Evolutionary conservation across 37 sponge, comb jelly and placozoan genomes (phyloP).

Genomic region (Oscarella lobularis): DNA sequence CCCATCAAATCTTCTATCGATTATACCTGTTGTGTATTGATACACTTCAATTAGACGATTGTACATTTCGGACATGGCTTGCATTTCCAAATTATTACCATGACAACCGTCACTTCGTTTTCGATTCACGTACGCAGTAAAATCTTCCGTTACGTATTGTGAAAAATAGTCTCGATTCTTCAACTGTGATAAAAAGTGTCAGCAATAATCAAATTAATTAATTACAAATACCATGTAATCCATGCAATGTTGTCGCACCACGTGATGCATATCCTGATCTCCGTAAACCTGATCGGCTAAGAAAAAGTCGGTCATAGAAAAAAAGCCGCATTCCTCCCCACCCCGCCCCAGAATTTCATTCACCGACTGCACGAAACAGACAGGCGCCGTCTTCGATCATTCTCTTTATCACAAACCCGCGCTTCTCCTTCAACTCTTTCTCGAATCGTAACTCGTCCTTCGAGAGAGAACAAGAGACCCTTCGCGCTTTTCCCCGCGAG

Average conservation of each 20-base stretch:
- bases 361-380: conserved; percentile 83
- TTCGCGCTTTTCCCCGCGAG: conserved; percentile 6
- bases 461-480: not conserved
- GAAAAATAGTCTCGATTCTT: conserved; percentile 94
- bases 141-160: conserved; percentile 88
- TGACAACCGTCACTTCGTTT: conserved; percentile 73
- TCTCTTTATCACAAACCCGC: conserved; percentile 67
- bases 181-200: conserved; percentile 22
- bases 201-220: not conserved
- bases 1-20: too few relatives aligned
- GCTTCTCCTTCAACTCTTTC: conserved; percentile 57
- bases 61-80: conserved; percentile 95
- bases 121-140: conserved; percentile 70
- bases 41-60: conserved; percentile 80
- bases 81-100: conserved; percentile 99
- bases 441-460: conserved; percentile 83
- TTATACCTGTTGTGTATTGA: conserved; percentile 66
- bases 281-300: conserved; percentile 96
- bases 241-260: conserved; percentile 69
- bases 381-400: conserved; percentile 88
- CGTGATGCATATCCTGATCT: conserved; percentile 89
- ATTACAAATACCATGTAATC: conserved; percentile 86
- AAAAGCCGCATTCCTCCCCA: not conserved
- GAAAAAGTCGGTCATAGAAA: conserved; percentile 2
- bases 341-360: not conserved